phyloP scores from a whole-genome alignment of 2,888 invertebrate species.

The Lochmaea capreae region DNA sequence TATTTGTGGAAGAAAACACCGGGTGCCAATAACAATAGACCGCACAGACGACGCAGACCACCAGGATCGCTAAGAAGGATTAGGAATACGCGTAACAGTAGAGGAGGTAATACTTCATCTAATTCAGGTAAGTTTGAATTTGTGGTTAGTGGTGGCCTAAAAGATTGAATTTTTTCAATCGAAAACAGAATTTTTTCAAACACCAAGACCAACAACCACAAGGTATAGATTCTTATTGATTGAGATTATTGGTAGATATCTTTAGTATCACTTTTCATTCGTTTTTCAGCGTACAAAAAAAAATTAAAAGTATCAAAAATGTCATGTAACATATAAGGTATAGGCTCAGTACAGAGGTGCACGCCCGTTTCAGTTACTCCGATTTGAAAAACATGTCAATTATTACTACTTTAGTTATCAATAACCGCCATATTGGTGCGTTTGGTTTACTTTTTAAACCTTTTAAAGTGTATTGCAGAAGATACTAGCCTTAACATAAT shows the following conservation, averaged over 20 bases:
- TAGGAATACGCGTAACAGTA: conserved; percentile 87
- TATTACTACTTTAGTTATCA: too few species aligned
- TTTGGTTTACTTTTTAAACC: too few species aligned
- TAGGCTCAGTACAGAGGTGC: too few species aligned
- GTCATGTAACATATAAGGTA: too few species aligned
- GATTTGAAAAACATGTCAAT: too few species aligned
- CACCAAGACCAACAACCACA: conserved; percentile 31
- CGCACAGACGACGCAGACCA: conserved; percentile 87
- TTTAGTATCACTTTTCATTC: conserved; percentile 20
- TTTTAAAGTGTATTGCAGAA: too few species aligned
- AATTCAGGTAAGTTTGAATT: conserved; percentile 54
- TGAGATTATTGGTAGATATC: conserved; percentile 23
- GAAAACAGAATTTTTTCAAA: conserved; percentile 15
- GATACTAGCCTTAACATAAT: too few species aligned
- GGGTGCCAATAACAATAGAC: conserved; percentile 95
- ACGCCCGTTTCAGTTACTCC: too few species aligned
- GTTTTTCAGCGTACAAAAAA: background rate
- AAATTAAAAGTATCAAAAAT: background rate
- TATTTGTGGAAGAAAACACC: conserved; percentile 99
- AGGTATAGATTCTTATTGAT: conserved; percentile 24
- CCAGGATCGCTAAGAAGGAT: conserved; percentile 87
- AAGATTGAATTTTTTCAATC: conserved; percentile 43
- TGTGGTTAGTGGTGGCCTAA: conserved; percentile 53
- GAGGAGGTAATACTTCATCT: conserved; percentile 74
- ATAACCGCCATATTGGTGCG: too few species aligned